Evolutionary conservation across 2,797 vertebrate genomes (phyloP), one percentile per base, ranked within the genome.

Genomic region (Avahi laniger): DNA sequence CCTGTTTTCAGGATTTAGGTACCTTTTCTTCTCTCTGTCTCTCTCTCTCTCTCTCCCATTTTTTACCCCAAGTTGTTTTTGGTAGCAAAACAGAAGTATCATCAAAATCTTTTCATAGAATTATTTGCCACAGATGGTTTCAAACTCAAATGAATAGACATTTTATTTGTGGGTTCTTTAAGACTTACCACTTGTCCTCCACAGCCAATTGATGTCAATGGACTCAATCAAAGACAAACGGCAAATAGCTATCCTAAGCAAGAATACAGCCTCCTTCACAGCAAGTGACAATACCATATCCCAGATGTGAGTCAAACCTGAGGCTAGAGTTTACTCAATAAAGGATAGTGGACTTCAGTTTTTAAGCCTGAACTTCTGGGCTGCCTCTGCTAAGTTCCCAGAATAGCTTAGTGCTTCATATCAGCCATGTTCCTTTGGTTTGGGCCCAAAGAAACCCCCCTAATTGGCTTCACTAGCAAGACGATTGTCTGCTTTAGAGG

Each of bases 31-130:
- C n/a, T 57, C 52, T 20, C 18, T 92, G 86, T 43, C 22, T 11
- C 70, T 86, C n/a, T 57, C 52, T 20, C 18, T 92, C 89, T 43
- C 22, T 11, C 70, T 82, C 43, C 5, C 2, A 52, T 84, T 97
- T 75, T 81, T 20, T 79, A 84, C 33, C 70, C 26, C 30, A 89
- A 83, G 35, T 75, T 84, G 33, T 63, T 94, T 94, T 26, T 95
- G 67, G 67, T 14, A 92, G 6, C 35, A 93, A 90, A 96, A 85
- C 13, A 95, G 41, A 93, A 88, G 94, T 81, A 92, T 17, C 18
- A 81, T 50, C 17, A 85, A 82, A 11, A 13, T 54, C n/a, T 84
- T 46, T 20, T 97, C 30, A 91, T 87, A 80, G 38, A 84, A 89
- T 61, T 94, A 82, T 84, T 95, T 76, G 5, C 50, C 24, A 90